These are phyloP conservation scores for Ischnus inquisitorius DNA, from an alignment of 2,888 invertebrate genomes.

Conservation along the genomic window DNA sequence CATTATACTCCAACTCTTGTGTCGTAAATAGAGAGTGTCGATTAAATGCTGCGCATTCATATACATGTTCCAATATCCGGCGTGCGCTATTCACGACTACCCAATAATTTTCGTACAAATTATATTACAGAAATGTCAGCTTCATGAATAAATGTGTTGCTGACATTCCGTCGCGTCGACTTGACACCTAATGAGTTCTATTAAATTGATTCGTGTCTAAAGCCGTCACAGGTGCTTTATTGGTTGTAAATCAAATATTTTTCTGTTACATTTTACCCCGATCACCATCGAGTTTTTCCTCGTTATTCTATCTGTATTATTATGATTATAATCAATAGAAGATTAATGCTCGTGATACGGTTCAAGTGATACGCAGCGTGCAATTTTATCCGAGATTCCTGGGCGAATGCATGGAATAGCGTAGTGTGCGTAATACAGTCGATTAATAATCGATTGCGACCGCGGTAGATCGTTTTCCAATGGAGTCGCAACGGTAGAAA, in stretches of 20 bases:
- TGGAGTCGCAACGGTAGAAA: constrained; percentile 12
- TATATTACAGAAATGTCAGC: no score
- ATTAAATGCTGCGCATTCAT: no score
- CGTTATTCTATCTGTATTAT: background rate
- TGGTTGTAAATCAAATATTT: background rate
- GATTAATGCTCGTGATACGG: constrained; percentile 59
- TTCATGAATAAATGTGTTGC: no score
- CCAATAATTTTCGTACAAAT: no score
- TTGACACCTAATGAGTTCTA: background rate
- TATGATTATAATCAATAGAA: constrained; percentile 32
- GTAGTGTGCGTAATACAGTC: constrained; percentile 10
- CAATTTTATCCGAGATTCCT: constrained; percentile 58
- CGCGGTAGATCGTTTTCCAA: constrained; percentile 42
- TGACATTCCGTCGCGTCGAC: background rate
- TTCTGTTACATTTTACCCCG: background rate
- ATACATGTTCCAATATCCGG: no score
- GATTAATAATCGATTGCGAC: constrained; percentile 60
- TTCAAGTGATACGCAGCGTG: constrained; percentile 41
- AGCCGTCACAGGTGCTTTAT: background rate
- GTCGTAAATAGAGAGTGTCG: no score
- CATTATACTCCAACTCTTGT: no score
- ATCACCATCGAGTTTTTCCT: background rate
- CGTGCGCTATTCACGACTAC: no score
- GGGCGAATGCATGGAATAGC: constrained; percentile 25
- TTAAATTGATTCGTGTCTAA: background rate